Evolutionary conservation across 2,888 invertebrate genomes (phyloP), one percentile per base, ranked within the genome.

Genomic region (Strigamia transsilvanica): DNA sequence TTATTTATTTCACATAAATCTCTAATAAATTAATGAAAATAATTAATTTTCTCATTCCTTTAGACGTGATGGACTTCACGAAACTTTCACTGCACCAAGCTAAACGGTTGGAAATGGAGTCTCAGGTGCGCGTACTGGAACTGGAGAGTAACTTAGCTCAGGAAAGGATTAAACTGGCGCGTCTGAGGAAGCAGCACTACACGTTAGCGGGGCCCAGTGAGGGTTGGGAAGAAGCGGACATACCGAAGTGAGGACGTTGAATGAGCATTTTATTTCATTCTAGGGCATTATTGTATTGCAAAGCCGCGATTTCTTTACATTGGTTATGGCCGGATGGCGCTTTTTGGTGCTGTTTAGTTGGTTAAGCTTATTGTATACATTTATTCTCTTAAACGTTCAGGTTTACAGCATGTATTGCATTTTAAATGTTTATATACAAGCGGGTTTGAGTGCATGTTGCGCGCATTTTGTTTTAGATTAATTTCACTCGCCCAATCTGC

Each of bases 31-130:
- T 32, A 12, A 5, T 10, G n/a, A n/a, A n/a, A n/a, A n/a, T n/a
- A n/a, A n/a, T n/a, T n/a, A n/a, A n/a, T n/a, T n/a, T n/a, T n/a
- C n/a, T n/a, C n/a, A n/a, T 9, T 32, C 82, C 83, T 88, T 82
- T 90, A 93, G 97, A 95, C 86, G 94, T 96, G 82, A 90, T 97
- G 85, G 98, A 99, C 89, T 93, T 98, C 86, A 92, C 94, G 2
- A 93, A 94, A 85, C 88, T 99, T 84, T 93, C 95, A 66, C 91
- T 98, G 84, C 98, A 98, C 87, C 97, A 97, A 88, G 95, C 98
- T 1, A 98, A 99, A 87, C 92, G 95, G 51, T 90, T 96, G 85
- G 99, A 99, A 90, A 98, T 99, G 96, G 98, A 99, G 89, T 93
- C 96, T 85, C 79, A 90, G 88, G 90, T 90, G 9, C 87, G 94